Evolutionary conservation across 2,888 invertebrate species (phyloP).

Genomic region (Agelastica alni): DNA sequence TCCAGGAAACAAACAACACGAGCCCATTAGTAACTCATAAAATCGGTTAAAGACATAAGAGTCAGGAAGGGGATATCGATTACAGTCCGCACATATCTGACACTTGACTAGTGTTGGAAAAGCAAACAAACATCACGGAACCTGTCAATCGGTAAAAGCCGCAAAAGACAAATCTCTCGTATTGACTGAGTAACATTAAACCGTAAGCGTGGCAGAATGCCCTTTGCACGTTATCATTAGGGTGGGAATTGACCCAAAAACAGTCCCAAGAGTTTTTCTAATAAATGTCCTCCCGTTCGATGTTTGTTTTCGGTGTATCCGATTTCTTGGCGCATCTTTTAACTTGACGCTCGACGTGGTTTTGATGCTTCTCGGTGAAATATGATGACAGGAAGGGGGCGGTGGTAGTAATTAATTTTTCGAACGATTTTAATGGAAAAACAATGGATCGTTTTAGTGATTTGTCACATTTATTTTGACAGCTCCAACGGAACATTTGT

Average conservation of each 20-base stretch:
- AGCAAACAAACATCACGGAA: constrained; percentile 47
- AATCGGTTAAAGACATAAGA: too few relatives aligned
- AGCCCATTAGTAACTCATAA: too few relatives aligned
- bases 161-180: constrained; percentile 52
- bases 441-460: too few relatives aligned
- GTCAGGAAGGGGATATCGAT: constrained; percentile 16
- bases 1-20: too few relatives aligned
- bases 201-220: constrained; percentile 34
- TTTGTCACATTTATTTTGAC: too few relatives aligned
- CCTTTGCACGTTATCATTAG: constrained; percentile 32
- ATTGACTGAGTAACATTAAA: constrained; percentile 53
- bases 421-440: too few relatives aligned
- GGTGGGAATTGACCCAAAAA: constrained; percentile 53
- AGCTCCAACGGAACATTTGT: too few relatives aligned
- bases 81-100: constrained; percentile 30
- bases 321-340: constrained; percentile 21
- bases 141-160: constrained; percentile 51
- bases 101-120: constrained; percentile 37
- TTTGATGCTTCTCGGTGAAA: constrained; percentile 4
- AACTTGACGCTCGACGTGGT: not conserved
- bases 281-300: constrained; percentile 17
- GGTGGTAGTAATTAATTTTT: too few relatives aligned
- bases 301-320: constrained; percentile 30
- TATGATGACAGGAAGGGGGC: too few relatives aligned
- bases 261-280: constrained; percentile 33